phyloP scores from a whole-genome alignment of 1,140 invertebrate species.

The Ruditapes philippinarum region DNA sequence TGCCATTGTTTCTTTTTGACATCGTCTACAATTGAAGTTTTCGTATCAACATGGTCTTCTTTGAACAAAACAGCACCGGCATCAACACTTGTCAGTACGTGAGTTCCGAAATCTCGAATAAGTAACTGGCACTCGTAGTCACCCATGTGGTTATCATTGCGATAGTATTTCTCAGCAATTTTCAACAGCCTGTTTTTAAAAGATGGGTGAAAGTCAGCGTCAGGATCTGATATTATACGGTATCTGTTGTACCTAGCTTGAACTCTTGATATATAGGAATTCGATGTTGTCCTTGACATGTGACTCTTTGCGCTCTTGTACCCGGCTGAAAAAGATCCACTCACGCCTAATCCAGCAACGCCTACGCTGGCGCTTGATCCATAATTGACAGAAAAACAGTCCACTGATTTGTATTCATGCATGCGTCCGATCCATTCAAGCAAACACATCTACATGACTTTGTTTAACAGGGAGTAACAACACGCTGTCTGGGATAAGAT shows the following conservation, averaged over 20 bases:
- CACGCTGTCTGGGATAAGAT: neutral
- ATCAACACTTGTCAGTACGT: neutral
- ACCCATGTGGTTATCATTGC: neutral
- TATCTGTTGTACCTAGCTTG: conserved; percentile 4
- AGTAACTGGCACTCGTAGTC: neutral
- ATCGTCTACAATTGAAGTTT: neutral
- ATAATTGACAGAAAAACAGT: neutral
- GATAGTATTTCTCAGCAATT: neutral
- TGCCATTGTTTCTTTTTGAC: neutral
- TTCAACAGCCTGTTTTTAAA: neutral
- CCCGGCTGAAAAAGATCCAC: neutral
- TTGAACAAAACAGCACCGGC: neutral
- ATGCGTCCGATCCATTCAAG: neutral
- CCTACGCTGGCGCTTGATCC: neutral
- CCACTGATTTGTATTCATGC: neutral
- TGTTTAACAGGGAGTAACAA: neutral
- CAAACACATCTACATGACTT: neutral
- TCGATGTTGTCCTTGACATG: neutral
- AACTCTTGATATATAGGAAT: neutral
- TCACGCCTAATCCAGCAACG: neutral
- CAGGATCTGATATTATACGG: neutral
- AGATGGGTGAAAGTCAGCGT: neutral
- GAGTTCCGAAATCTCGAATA: conserved; percentile 7
- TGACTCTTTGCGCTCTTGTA: neutral
- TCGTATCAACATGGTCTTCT: neutral